These are phyloP conservation scores for Herpailurus yagouaroundi DNA, from an alignment of 2,113 vertebrate genomes.

Conservation along the genomic window DNA sequence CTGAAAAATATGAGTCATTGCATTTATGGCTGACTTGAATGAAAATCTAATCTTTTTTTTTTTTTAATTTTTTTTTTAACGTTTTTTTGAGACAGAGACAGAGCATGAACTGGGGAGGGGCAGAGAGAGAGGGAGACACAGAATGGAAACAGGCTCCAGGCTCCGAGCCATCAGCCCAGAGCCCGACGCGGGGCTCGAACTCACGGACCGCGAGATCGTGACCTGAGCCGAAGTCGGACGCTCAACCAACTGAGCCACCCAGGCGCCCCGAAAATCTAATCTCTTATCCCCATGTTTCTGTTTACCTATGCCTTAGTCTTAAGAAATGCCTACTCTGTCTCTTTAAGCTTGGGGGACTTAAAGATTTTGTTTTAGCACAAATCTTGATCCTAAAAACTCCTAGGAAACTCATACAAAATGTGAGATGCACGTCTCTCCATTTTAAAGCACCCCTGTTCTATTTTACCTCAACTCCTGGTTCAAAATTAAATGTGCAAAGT, in stretches of 20 bases:
- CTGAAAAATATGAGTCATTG: background rate
- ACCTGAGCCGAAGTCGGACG: too few species aligned
- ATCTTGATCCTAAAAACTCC: conserved; percentile 9
- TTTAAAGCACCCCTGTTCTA: background rate
- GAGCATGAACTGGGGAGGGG: too few species aligned
- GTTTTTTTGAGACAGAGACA: too few species aligned
- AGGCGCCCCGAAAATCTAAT: background rate
- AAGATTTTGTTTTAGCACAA: conserved; percentile 10
- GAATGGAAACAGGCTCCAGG: too few species aligned
- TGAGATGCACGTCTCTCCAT: background rate
- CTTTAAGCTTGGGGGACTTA: background rate
- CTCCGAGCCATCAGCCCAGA: too few species aligned
- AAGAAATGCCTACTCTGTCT: background rate
- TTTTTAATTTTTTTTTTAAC: too few species aligned
- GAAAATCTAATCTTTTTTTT: background rate
- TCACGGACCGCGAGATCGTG: too few species aligned
- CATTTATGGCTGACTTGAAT: background rate
- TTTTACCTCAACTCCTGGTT: background rate
- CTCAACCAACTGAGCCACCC: too few species aligned
- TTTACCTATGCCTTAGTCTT: background rate
- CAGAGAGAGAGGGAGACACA: too few species aligned
- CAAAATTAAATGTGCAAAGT: conserved; percentile 9
- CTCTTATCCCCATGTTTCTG: background rate
- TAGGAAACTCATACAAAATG: background rate
- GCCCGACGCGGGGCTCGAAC: too few species aligned